Evolutionary conservation across 2,888 invertebrate genomes (phyloP).

Genomic region (Resseliella maxima): DNA sequence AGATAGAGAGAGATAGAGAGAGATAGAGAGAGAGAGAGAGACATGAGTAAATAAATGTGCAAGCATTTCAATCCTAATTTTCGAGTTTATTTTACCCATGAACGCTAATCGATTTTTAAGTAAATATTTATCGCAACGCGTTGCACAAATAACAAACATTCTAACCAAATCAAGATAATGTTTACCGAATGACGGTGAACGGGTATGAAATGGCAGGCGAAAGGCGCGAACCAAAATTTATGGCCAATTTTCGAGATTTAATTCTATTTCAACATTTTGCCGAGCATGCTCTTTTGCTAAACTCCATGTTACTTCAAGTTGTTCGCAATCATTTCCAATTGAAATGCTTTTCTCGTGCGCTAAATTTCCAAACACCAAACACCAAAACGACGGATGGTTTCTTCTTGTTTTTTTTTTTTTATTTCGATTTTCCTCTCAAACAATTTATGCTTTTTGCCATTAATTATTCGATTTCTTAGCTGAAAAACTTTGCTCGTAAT

Average conservation of each 20-base stretch:
- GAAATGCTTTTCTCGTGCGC: background rate
- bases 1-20: too few species aligned
- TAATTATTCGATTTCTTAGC: slow-evolving; percentile 6
- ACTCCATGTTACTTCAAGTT: background rate
- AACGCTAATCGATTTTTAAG: slow-evolving; percentile 48
- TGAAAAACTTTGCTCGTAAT: slow-evolving; percentile 36
- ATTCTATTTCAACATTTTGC: slow-evolving; percentile 8
- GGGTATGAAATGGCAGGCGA: background rate
- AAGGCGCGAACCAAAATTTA: background rate
- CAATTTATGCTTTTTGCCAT: slow-evolving; percentile 9
- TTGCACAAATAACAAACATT: slow-evolving; percentile 12
- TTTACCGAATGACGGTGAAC: background rate
- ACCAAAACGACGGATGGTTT: background rate
- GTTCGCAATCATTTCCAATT: background rate
- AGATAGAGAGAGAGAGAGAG: too few species aligned
- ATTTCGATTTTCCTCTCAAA: background rate
- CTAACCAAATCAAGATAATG: slow-evolving; percentile 14
- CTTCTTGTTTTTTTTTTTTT: background rate
- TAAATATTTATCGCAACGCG: slow-evolving; percentile 8
- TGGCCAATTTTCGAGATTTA: background rate
- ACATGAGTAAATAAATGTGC: background rate
- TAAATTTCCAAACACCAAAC: background rate
- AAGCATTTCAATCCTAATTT: slow-evolving; percentile 2
- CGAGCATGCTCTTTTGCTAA: background rate
- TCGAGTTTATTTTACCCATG: background rate